Evolutionary conservation across 2,888 invertebrate species (phyloP).

Genomic region (Lydus trimaculatus): DNA sequence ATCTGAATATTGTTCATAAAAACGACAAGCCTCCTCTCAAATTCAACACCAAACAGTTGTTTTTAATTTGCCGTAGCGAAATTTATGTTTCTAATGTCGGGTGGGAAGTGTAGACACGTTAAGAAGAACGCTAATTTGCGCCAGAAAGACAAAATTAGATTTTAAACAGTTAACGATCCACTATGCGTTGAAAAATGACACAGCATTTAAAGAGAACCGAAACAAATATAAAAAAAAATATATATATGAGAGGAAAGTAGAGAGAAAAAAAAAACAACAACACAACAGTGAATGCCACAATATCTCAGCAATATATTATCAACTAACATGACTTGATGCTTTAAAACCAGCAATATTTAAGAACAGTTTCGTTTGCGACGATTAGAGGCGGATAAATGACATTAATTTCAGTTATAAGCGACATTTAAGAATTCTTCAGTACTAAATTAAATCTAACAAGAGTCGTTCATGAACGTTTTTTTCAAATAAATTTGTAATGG

Average conservation of each 20-base stretch:
- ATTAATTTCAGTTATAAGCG: conserved; percentile 58
- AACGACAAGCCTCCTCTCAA: conserved; percentile 45
- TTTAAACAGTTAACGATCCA: conserved; percentile 61
- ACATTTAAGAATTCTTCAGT: conserved; percentile 52
- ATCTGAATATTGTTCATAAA: conserved; percentile 18
- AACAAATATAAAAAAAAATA: conserved; percentile 20
- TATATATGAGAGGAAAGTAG: neutral
- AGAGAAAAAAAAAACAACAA: neutral
- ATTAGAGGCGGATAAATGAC: conserved; percentile 55
- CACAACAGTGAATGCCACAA: conserved; percentile 37
- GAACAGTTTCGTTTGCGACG: conserved; percentile 46
- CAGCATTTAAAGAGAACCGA: conserved; percentile 32
- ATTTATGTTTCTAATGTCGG: conserved; percentile 56
- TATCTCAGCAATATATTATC: conserved; percentile 51
- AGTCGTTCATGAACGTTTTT: conserved; percentile 21
- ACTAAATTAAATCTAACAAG: conserved; percentile 46
- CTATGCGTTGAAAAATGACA: conserved; percentile 58
- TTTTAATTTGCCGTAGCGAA: conserved; percentile 61
- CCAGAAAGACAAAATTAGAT: conserved; percentile 60
- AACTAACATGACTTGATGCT: conserved; percentile 42
- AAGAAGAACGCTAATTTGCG: conserved; percentile 60
- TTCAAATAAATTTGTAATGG: conserved; percentile 44
- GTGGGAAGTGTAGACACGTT: conserved; percentile 58
- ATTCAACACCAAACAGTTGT: conserved; percentile 59
- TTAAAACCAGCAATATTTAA: conserved; percentile 43